A percentile compares a stretch with the other conserved stretches of the same genome.
These are phyloP conservation scores for Sebastes kiyomatsui DNA, from an alignment of 2,797 vertebrate species.

Conservation along the genomic window DNA sequence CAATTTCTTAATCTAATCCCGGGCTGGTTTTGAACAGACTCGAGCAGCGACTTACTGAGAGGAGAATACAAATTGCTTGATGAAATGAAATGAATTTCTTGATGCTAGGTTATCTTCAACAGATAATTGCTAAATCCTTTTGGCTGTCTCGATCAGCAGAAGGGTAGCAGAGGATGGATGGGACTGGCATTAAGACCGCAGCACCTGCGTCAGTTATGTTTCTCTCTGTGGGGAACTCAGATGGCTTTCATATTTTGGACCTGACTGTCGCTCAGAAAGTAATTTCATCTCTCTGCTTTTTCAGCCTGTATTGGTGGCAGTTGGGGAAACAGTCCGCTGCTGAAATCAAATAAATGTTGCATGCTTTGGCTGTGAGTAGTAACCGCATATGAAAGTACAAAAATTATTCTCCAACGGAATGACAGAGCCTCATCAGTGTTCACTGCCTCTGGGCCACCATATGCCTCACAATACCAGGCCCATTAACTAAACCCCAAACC, in stretches of 20 bases:
- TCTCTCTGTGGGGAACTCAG: constrained; percentile 27
- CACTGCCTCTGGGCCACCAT: constrained; percentile 8
- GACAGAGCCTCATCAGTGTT: constrained; percentile 10
- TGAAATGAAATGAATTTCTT: constrained; percentile 56
- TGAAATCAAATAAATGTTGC: constrained; percentile 51
- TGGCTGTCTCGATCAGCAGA: constrained; percentile 40
- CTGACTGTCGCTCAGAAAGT: constrained; percentile 9
- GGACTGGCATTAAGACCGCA: constrained; percentile 30
- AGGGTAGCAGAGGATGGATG: constrained; percentile 28
- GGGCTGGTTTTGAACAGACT: constrained; percentile 21
- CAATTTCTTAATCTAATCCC: constrained; percentile 52
- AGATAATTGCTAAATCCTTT: constrained; percentile 64
- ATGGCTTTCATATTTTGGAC: constrained; percentile 28
- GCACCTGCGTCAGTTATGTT: constrained; percentile 33
- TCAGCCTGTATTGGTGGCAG: constrained; percentile 12
- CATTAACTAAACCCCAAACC: constrained; percentile 1
- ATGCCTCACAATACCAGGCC: neutral
- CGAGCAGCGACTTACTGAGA: constrained; percentile 27
- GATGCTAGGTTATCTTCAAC: constrained; percentile 53
- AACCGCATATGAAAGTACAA: constrained; percentile 31
- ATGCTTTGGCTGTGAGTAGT: constrained; percentile 28
- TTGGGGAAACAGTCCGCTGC: constrained; percentile 38
- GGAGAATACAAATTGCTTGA: constrained; percentile 62
- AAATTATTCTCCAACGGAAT: constrained; percentile 30
- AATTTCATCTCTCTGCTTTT: constrained; percentile 41